Conservation (phyloP, 2,797 vertebrate species). For the Mus spretus region DNA sequence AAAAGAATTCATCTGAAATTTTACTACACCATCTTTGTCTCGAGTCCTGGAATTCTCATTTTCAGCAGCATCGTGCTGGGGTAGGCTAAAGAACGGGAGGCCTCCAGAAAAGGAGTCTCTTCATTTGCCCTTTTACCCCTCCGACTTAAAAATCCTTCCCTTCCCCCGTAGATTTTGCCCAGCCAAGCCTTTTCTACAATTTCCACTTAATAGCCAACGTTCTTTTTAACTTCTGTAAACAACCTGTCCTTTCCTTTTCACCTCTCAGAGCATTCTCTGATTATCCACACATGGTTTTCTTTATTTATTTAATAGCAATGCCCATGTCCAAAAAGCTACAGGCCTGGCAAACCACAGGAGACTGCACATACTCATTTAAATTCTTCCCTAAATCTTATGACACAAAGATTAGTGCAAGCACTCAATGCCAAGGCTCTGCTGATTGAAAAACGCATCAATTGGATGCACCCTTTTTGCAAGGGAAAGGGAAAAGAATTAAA, state of each 20-base stretch:
- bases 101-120: neutral
- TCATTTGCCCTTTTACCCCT: neutral
- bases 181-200: neutral
- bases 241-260: neutral
- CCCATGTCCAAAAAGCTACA: neutral
- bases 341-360: neutral
- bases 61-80: neutral
- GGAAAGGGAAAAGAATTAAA: conserved; percentile 20
- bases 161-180: neutral
- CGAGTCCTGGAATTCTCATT: conserved; percentile 10
- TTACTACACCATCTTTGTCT: conserved; percentile 47
- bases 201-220: neutral
- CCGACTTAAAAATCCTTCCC: conserved; percentile 56
- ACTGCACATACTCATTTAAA: neutral
- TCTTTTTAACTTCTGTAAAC: conserved; percentile 23
- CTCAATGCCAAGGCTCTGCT: neutral
- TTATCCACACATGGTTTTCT: neutral
- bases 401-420: neutral
- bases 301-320: neutral
- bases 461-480: conserved; percentile 14
- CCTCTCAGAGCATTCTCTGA: neutral
- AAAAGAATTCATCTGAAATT: conserved; percentile 42
- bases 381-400: neutral
- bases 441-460: conserved; percentile 36
- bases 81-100: neutral